Evolutionary conservation across 1,140 invertebrate genomes (phyloP).

Genomic region (Chrysomallon squamiferum): DNA sequence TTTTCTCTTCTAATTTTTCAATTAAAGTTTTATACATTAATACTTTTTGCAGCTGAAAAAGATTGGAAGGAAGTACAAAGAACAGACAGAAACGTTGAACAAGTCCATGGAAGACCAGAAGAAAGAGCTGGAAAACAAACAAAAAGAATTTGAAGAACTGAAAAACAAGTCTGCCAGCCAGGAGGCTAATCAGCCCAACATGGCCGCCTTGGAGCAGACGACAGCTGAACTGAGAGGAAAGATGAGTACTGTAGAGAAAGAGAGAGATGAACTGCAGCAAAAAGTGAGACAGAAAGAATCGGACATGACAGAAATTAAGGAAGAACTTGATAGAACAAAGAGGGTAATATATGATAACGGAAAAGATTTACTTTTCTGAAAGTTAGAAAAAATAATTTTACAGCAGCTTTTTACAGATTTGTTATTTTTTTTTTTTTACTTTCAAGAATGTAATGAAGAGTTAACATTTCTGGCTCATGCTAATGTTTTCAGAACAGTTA

Average conservation of each 20-base stretch:
- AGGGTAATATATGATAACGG: conserved; percentile 13
- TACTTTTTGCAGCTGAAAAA: conserved; percentile 77
- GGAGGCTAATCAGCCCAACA: conserved; percentile 11
- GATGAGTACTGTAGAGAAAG: conserved; percentile 23
- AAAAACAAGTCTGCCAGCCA: not conserved
- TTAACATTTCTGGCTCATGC: too few species aligned
- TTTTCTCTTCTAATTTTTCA: too few species aligned
- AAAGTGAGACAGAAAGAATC: conserved; percentile 61
- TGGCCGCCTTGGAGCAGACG: conserved; percentile 21
- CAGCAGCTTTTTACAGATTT: too few species aligned
- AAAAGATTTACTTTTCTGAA: not conserved
- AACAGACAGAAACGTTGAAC: conserved; percentile 76
- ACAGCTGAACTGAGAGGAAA: conserved; percentile 22
- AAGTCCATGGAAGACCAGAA: conserved; percentile 65
- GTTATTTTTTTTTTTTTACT: too few species aligned
- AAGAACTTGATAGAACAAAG: conserved; percentile 63
- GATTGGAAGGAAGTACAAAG: conserved; percentile 92
- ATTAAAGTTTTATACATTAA: too few species aligned
- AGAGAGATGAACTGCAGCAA: conserved; percentile 43
- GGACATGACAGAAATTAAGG: conserved; percentile 45
- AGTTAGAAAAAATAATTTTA: too few species aligned
- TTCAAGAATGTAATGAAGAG: too few species aligned
- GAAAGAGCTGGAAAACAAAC: conserved; percentile 63
- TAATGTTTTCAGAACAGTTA: too few species aligned
- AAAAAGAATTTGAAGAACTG: not conserved